phyloP scores from a whole-genome alignment of 2,888 invertebrate species.

The Tortricodes alternella region DNA sequence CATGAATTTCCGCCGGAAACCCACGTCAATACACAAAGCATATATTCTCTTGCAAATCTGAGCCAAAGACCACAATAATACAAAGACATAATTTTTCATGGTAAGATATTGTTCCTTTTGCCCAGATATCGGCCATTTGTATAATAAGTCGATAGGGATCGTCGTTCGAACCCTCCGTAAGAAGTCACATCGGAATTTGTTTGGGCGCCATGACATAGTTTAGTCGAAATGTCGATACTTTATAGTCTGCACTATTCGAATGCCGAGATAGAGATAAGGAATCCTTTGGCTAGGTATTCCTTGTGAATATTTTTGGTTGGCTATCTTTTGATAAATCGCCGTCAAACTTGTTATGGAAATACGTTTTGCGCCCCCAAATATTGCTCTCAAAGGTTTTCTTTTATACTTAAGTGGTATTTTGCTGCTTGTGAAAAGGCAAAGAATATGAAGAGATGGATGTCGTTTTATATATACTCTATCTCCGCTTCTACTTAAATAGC shows the following conservation, averaged over 20 bases:
- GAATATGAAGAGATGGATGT: no score
- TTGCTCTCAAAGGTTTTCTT: no score
- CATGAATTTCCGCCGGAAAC: not conserved
- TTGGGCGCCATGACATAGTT: constrained; percentile 48
- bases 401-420: not conserved
- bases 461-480: no score
- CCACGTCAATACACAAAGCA: constrained; percentile 7
- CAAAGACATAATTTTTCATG: constrained; percentile 32
- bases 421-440: no score
- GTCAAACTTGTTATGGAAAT: not conserved
- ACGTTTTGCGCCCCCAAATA: not conserved
- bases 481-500: no score
- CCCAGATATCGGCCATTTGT: constrained; percentile 71
- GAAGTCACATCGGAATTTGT: constrained; percentile 55
- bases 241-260: constrained; percentile 37
- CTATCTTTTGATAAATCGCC: not conserved
- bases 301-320: not conserved
- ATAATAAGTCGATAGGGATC: constrained; percentile 75
- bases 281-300: constrained; percentile 13
- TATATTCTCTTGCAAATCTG: constrained; percentile 31
- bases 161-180: constrained; percentile 59
- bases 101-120: constrained; percentile 38
- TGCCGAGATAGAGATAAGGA: constrained; percentile 31
- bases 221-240: constrained; percentile 36
- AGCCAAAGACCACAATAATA: constrained; percentile 30